Conservation (phyloP, 35 echinoderm and acorn worm species). For the Ophioderma brevispina region DNA sequence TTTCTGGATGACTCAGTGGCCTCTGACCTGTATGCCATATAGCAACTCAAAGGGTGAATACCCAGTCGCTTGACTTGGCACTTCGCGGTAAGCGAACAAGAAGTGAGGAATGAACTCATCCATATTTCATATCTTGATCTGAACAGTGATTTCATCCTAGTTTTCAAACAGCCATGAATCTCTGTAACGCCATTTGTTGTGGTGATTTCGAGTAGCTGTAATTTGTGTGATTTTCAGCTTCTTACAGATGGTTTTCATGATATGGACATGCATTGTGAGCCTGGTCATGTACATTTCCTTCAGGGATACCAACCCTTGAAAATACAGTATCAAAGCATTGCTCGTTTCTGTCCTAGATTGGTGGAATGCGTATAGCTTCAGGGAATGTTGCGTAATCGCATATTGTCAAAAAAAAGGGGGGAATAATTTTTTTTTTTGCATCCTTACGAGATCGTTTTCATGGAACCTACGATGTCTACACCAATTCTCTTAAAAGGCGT, state of each 20-base stretch:
- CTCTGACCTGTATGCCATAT: neutral
- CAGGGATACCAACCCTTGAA: neutral
- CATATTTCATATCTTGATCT: neutral
- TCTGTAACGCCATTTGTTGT: neutral
- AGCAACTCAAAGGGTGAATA: slow-evolving; percentile 16
- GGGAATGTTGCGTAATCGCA: neutral
- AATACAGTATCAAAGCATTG: neutral
- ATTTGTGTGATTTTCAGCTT: neutral
- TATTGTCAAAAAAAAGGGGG: neutral
- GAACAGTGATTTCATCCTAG: neutral
- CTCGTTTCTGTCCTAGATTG: neutral
- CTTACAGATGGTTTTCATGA: neutral
- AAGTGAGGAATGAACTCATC: slow-evolving; percentile 12
- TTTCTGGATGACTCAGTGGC: neutral
- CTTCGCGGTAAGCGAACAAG: slow-evolving; percentile 33
- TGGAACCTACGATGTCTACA: neutral
- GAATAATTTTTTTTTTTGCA: no score
- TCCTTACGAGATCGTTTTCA: neutral
- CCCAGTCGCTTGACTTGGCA: neutral
- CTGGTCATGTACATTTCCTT: neutral
- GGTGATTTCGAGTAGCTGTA: neutral
- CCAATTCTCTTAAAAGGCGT: neutral
- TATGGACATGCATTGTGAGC: neutral
- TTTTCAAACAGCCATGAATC: neutral
- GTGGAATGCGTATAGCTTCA: neutral